A percentile compares a stretch with the other conserved stretches of the same genome.
phyloP scores from a whole-genome alignment of 2,113 vertebrate species.

The Gorsachius goisagi region DNA sequence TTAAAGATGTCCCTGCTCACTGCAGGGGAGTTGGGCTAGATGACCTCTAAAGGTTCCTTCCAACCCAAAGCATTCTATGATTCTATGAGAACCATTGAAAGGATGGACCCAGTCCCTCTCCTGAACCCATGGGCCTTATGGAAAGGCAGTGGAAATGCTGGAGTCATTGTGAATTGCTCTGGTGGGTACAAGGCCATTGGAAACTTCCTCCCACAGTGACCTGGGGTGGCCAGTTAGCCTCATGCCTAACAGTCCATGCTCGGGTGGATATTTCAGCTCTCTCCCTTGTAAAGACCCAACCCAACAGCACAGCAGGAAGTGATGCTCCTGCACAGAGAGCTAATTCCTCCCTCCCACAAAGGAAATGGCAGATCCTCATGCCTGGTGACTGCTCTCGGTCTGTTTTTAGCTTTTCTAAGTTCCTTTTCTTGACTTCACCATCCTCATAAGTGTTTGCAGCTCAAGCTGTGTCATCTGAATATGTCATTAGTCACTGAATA shows the following conservation, averaged over 20 bases:
- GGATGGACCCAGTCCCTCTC: not conserved
- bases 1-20: too few relatives aligned
- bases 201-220: not conserved
- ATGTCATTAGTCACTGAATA: slow-evolving; percentile 66
- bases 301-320: not conserved
- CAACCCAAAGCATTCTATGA: too few relatives aligned
- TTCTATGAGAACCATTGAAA: not conserved
- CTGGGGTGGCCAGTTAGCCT: not conserved
- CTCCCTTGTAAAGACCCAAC: not conserved
- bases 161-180: not conserved
- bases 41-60: too few relatives aligned
- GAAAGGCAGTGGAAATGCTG: not conserved
- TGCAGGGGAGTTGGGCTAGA: too few relatives aligned
- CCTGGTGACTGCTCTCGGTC: not conserved
- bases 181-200: not conserved
- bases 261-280: not conserved
- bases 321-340: not conserved
- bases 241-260: not conserved
- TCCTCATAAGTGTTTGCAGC: slow-evolving; percentile 53
- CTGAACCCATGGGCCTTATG: not conserved
- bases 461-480: slow-evolving; percentile 70
- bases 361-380: not conserved
- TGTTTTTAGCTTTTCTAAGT: slow-evolving; percentile 50
- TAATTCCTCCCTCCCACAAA: not conserved
- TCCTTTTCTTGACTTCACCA: slow-evolving; percentile 47